Percentiles rank a stretch among this genome's conserved stretches.
Conservation (phyloP, 2,113 vertebrate species). For the Galbula dea region DNA sequence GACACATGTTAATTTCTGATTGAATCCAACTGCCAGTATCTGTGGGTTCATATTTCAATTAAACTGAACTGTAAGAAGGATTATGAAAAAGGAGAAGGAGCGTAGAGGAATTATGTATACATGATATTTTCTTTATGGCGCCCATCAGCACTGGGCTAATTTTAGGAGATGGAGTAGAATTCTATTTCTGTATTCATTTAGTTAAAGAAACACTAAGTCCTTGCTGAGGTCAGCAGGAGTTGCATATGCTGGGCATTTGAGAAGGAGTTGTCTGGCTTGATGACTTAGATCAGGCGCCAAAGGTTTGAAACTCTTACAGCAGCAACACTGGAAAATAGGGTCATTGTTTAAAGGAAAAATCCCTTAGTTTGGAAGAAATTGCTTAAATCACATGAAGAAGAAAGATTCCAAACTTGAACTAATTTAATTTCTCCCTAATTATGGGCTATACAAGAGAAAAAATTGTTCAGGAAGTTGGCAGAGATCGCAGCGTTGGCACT, state of each 20-base stretch:
- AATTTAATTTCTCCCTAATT: slow-evolving; percentile 21
- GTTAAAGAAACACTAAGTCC: background rate
- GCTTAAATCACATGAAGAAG: background rate
- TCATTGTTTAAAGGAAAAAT: slow-evolving; percentile 18
- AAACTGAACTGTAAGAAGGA: background rate
- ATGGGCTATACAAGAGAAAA: background rate
- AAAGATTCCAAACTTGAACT: background rate
- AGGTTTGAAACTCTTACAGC: background rate
- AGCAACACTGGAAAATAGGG: slow-evolving; percentile 13
- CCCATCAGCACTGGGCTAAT: background rate
- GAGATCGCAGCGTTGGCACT: background rate
- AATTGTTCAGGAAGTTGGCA: slow-evolving; percentile 7
- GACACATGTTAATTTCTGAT: slow-evolving; percentile 19
- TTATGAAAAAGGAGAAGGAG: background rate
- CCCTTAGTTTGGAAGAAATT: background rate
- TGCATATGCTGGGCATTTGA: background rate
- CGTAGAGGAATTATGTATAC: background rate
- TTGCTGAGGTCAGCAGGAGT: slow-evolving; percentile 33
- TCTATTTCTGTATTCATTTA: slow-evolving; percentile 23
- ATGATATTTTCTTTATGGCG: background rate
- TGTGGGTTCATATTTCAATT: background rate
- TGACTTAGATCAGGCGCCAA: background rate
- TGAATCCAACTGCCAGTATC: background rate
- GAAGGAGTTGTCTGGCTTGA: slow-evolving; percentile 13
- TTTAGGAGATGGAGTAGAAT: slow-evolving; percentile 6